Evolutionary conservation across 2,888 invertebrate species (phyloP).

Genomic region (Hydroisotoma schaefferi): DNA sequence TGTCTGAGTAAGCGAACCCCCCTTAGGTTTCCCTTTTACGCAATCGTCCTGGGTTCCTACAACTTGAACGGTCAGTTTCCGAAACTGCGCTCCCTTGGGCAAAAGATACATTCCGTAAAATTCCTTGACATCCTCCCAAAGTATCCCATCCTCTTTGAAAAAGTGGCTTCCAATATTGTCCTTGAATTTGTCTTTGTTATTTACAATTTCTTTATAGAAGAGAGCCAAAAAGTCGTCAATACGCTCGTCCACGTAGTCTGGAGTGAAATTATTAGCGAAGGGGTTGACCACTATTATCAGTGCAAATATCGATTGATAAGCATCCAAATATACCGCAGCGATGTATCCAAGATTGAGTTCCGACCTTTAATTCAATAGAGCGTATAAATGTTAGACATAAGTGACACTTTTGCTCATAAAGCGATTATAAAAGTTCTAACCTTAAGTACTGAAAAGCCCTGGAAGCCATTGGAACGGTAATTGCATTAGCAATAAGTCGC

Average conservation of each 20-base stretch:
- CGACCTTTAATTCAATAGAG: conserved; percentile 1
- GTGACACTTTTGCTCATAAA: not conserved
- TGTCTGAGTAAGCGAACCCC: not conserved
- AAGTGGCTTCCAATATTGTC: not conserved
- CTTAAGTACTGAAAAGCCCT: conserved; percentile 18
- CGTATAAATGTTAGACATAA: not conserved
- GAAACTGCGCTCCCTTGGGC: conserved; percentile 6
- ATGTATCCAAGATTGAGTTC: conserved; percentile 16
- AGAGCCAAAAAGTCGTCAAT: conserved; percentile 12
- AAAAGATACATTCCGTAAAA: conserved; percentile 2
- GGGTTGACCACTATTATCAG: conserved; percentile 6
- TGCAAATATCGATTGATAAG: not conserved
- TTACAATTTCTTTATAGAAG: not conserved
- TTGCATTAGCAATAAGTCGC: too few relatives aligned
- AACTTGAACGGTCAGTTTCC: conserved; percentile 20
- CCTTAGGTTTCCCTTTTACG: not conserved
- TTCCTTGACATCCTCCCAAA: not conserved
- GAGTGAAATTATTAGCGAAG: conserved; percentile 11
- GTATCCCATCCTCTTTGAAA: not conserved
- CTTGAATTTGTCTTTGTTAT: not conserved
- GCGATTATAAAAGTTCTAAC: not conserved
- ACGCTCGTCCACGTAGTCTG: conserved; percentile 17
- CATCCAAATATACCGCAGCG: not conserved
- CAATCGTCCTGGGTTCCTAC: conserved; percentile 4
- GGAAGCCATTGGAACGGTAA: not conserved